Evolutionary conservation across 1,140 invertebrate genomes (phyloP).

Genomic region (Cydia fagiglandana): DNA sequence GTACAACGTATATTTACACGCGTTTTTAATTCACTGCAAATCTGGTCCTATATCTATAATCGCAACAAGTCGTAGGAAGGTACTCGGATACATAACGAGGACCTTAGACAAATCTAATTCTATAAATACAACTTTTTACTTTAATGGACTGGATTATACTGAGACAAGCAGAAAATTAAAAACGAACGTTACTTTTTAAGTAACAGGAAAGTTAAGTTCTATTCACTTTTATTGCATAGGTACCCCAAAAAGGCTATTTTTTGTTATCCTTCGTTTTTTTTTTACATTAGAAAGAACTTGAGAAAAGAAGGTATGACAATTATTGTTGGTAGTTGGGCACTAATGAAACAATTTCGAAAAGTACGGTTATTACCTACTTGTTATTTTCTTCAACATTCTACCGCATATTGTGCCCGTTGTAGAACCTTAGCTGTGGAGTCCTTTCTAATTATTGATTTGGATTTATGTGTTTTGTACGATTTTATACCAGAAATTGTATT

Average conservation of each 20-base stretch:
- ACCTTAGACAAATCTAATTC: neutral
- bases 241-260: too few relatives aligned
- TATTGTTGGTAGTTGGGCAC: too few relatives aligned
- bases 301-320: too few relatives aligned
- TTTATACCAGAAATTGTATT: neutral
- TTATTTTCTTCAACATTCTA: too few relatives aligned
- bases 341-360: too few relatives aligned
- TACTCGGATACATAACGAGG: neutral
- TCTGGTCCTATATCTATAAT: constrained; percentile 16
- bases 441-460: too few relatives aligned
- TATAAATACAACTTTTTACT: neutral
- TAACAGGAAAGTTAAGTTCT: neutral
- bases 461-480: neutral
- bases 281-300: too few relatives aligned
- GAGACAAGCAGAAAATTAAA: constrained; percentile 24
- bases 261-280: neutral
- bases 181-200: neutral
- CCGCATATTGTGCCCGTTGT: too few relatives aligned
- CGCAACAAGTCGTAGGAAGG: constrained; percentile 5
- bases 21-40: constrained; percentile 23
- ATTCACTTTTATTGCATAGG: neutral
- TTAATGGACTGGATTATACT: constrained; percentile 3
- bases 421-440: too few relatives aligned
- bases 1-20: neutral
- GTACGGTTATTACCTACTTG: too few relatives aligned